Base-by-base conservation (phyloP, 2,113 vertebrate species). In the Semnornis frantzii region DNA sequence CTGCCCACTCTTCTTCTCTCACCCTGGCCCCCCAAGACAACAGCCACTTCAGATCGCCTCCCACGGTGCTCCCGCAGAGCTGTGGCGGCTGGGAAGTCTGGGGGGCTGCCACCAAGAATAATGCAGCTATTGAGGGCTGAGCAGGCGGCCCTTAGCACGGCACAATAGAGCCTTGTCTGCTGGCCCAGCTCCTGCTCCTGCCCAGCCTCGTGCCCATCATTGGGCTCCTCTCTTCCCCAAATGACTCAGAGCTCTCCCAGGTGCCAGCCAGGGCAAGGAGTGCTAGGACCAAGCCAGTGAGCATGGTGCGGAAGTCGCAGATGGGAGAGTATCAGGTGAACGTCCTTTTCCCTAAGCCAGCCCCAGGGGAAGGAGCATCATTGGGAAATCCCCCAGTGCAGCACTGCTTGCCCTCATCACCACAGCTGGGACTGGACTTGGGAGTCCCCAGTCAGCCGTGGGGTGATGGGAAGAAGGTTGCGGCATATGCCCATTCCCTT, bases 91-190 rank as follows among this genome's bases (percentile, higher is more conserved):
- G 93, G 96, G 94, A 93, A 88, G 85, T 76, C 84, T 86, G 79
- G 48, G 82, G 82, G 92, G 85, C 85, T 14, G 33, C 65, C 5
- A 5, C 69, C 1, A 46, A 72, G 59, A 71, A 97, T 93, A 96
- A 96, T 92, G 85, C 59, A 6, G 62, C 96, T 52, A 93, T 96
- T 95, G 95, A 96, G 1, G 27, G 82, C 55, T 11, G 11, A 70
- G 79, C 52, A 34, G 37, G 68, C 48, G 9, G 85, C n/a, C 80
- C 44, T 62, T 62, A 5, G 70, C 10, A 3, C 15, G 46, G 88
- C 92, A 96, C 94, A 96, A 96, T 83, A 72, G 93, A 59, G 87
- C 95, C 94, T 96, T 96, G 95, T 96, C 65, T 87, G 83, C 80
- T 46, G 34, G 89, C 83, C 72, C 85, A 1, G 73, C 83, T 94